Evolutionary conservation across 1,140 invertebrate genomes (phyloP).

Genomic region (Radopholus similis): DNA sequence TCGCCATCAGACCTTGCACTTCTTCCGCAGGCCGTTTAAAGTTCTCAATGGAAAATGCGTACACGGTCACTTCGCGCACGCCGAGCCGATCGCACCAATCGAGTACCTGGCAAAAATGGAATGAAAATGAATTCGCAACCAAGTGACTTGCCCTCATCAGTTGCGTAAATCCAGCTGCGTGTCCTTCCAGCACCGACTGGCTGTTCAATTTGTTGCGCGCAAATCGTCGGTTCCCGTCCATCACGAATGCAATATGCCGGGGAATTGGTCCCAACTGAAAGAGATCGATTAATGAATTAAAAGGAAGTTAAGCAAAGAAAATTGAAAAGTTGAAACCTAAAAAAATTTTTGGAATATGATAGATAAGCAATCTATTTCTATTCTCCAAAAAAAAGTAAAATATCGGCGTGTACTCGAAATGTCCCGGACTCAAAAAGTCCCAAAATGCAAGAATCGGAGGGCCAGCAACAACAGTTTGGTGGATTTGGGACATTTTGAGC

Average conservation of each 20-base stretch:
- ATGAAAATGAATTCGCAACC: neutral
- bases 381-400: neutral
- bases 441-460: neutral
- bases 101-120: conserved; percentile 67
- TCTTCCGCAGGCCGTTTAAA: conserved; percentile 89
- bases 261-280: conserved; percentile 29
- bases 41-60: conserved; percentile 99
- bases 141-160: conserved; percentile 70
- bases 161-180: conserved; percentile 88
- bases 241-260: conserved; percentile 42
- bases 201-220: conserved; percentile 77
- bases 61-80: conserved; percentile 86
- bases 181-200: conserved; percentile 73
- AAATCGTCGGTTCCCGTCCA: conserved; percentile 90
- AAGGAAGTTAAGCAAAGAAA: too few species aligned
- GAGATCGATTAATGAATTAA: conserved; percentile 1
- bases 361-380: neutral
- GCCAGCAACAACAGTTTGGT: too few species aligned
- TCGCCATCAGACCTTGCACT: conserved; percentile 80
- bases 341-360: neutral
- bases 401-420: too few species aligned
- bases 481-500: too few species aligned
- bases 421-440: neutral
- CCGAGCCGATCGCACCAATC: conserved; percentile 75
- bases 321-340: neutral